Conservation (phyloP, 2,113 vertebrate genomes). For the Petrocephalus zakoni region DNA sequence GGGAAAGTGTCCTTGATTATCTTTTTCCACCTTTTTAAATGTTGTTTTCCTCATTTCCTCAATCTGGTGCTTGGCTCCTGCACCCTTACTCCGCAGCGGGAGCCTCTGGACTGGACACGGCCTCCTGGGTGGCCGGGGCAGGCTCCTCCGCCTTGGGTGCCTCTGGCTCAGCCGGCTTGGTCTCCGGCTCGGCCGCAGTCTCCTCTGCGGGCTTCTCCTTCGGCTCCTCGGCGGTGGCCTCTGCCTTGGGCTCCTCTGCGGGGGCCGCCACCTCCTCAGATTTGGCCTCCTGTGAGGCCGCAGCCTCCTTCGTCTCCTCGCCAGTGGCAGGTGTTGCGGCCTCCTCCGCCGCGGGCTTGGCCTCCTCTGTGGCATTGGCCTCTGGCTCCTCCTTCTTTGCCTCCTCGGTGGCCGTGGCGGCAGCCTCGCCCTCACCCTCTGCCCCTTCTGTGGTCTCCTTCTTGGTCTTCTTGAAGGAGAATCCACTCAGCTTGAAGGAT, state of each 20-base stretch:
- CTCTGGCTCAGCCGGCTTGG: constrained; percentile 55
- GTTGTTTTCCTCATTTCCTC: constrained; percentile 35
- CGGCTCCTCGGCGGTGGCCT: constrained; percentile 42
- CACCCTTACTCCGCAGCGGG: constrained; percentile 63
- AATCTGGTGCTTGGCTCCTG: background rate
- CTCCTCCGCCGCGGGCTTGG: constrained; percentile 47
- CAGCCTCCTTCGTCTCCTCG: constrained; percentile 57
- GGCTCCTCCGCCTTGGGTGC: constrained; percentile 66
- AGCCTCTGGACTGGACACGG: constrained; percentile 71
- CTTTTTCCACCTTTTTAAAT: constrained; percentile 45
- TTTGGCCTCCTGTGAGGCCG: constrained; percentile 53
- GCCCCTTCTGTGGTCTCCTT: constrained; percentile 77
- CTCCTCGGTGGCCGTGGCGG: constrained; percentile 53
- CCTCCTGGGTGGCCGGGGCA: constrained; percentile 62
- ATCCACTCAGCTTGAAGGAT: constrained; percentile 92
- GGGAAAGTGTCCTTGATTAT: constrained; percentile 73
- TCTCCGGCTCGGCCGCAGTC: constrained; percentile 42
- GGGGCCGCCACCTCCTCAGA: constrained; percentile 51
- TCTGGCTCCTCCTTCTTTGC: constrained; percentile 55
- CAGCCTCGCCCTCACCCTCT: constrained; percentile 60
- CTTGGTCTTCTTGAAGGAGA: constrained; percentile 95
- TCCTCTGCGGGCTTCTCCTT: constrained; percentile 46
- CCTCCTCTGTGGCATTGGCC: constrained; percentile 44
- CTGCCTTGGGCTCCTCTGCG: constrained; percentile 56
- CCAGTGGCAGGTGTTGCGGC: constrained; percentile 41